phyloP scores from a whole-genome alignment of 35 echinoderm and acorn worm genomes.

The Heliocidaris erythrogramma region DNA sequence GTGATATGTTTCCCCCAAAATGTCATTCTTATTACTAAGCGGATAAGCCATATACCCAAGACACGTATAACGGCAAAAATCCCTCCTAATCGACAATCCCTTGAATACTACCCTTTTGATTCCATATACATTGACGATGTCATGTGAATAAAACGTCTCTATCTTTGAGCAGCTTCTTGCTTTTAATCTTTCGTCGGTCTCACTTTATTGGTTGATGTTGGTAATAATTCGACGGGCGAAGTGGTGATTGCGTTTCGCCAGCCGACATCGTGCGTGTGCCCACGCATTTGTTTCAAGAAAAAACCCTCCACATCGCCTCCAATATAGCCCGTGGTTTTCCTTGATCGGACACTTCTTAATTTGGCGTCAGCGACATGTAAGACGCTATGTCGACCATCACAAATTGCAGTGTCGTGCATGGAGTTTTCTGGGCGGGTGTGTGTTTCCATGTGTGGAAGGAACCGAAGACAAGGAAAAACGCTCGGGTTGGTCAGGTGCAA shows the following conservation, averaged over 20 bases:
- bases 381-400: not conserved
- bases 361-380: not conserved
- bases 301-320: not conserved
- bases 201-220: not conserved
- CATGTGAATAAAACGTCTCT: not conserved
- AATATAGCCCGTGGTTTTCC: not conserved
- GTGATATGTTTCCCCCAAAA: too few species aligned
- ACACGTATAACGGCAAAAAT: too few species aligned
- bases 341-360: not conserved
- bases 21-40: too few species aligned
- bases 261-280: not conserved
- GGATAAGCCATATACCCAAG: too few species aligned
- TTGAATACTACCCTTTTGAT: too few species aligned
- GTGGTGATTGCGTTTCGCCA: not conserved
- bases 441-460: not conserved
- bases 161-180: not conserved
- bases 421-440: not conserved
- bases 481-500: not conserved
- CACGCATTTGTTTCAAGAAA: not conserved
- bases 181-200: not conserved
- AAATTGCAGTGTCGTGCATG: not conserved
- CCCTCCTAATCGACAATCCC: too few species aligned
- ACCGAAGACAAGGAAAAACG: not conserved
- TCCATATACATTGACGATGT: too few species aligned
- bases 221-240: not conserved